These are phyloP conservation scores for Eriosoma lanigerum DNA, from an alignment of 1,140 invertebrate species.

Conservation along the genomic window DNA sequence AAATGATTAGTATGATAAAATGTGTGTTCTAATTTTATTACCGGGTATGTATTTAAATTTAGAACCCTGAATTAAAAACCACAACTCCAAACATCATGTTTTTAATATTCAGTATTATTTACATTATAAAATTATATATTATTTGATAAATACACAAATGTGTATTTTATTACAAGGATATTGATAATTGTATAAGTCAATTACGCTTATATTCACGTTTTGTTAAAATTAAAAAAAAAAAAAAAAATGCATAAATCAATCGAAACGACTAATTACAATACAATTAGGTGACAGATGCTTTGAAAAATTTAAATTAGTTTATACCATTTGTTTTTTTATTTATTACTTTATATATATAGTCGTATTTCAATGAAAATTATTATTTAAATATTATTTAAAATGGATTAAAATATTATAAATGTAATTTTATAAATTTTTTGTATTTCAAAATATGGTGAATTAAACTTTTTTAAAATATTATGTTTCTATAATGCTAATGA, in stretches of 20 bases:
- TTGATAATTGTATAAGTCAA: slow-evolving; percentile 10
- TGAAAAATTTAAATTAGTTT: slow-evolving; percentile 29
- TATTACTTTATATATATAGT: slow-evolving; percentile 5
- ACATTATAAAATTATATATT: too few species aligned
- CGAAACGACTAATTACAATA: slow-evolving; percentile 1
- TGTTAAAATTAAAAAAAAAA: neutral
- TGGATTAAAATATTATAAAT: neutral
- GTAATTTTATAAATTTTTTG: neutral
- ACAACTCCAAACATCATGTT: too few species aligned
- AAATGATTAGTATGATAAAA: too few species aligned
- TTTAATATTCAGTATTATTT: too few species aligned
- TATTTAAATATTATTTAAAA: neutral
- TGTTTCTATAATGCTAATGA: too few species aligned
- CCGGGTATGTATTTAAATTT: too few species aligned
- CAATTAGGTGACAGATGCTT: slow-evolving; percentile 24
- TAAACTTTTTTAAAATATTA: neutral
- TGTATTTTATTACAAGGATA: neutral
- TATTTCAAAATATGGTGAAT: neutral
- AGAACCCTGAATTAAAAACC: too few species aligned
- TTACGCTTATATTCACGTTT: neutral
- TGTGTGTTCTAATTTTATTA: too few species aligned
- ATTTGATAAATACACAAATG: too few species aligned
- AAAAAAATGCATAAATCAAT: slow-evolving; percentile 4
- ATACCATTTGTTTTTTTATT: neutral
- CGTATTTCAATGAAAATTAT: slow-evolving; percentile 6